phyloP scores from a whole-genome alignment of 1,140 invertebrate genomes.

The Oryctes rhinoceros region DNA sequence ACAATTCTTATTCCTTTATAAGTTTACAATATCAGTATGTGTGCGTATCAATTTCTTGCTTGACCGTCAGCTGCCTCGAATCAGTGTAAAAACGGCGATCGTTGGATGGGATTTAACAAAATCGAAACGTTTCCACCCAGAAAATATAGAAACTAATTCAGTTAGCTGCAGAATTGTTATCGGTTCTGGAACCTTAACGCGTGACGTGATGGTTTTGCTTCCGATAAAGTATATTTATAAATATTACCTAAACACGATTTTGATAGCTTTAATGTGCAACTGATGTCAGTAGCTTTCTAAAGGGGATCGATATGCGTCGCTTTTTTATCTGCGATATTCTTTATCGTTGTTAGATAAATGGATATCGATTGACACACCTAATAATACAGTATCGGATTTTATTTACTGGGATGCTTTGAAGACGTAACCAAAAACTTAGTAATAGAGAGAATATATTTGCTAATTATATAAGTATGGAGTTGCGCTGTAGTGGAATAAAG shows the following conservation, averaged over 20 bases:
- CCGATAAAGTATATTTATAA: constrained; percentile 25
- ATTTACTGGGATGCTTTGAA: neutral
- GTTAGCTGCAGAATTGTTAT: constrained; percentile 22
- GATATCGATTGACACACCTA: constrained; percentile 7
- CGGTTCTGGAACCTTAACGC: neutral
- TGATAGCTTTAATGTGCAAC: neutral
- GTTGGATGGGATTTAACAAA: constrained; percentile 19
- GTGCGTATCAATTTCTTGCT: constrained; percentile 26
- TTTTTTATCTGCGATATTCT: constrained; percentile 17
- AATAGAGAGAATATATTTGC: no score
- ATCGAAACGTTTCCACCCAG: neutral
- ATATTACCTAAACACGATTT: constrained; percentile 25
- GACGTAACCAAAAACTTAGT: neutral
- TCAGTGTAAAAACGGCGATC: neutral
- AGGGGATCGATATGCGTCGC: neutral
- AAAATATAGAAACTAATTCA: constrained; percentile 33
- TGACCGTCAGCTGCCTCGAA: neutral
- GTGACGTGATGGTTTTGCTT: neutral
- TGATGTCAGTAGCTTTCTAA: constrained; percentile 22
- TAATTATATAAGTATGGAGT: no score
- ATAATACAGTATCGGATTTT: constrained; percentile 5
- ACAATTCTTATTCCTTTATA: neutral
- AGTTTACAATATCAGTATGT: constrained; percentile 12
- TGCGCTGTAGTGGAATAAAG: no score
- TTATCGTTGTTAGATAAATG: constrained; percentile 27